Conservation (phyloP, 2,888 invertebrate species). For the Keiferia lycopersicella region DNA sequence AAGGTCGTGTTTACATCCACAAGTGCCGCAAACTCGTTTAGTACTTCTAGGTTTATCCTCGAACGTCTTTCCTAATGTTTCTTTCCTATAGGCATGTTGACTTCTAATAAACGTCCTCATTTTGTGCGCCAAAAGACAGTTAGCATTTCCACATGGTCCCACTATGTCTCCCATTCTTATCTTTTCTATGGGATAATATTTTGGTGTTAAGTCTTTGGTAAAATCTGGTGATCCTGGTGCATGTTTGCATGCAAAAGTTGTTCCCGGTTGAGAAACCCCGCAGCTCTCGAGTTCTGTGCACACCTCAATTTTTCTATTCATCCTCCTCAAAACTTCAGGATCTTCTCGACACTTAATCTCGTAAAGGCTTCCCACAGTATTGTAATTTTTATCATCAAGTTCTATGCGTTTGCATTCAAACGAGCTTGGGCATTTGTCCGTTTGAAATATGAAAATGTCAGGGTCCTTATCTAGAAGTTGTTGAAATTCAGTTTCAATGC, state of each 20-base stretch:
- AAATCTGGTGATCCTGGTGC: constrained; percentile 34
- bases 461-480: constrained; percentile 62
- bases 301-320: constrained; percentile 60
- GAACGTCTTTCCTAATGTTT: constrained; percentile 43
- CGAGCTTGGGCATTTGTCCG: constrained; percentile 71
- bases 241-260: constrained; percentile 33
- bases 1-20: constrained; percentile 65
- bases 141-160: constrained; percentile 72
- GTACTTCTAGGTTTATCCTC: constrained; percentile 46
- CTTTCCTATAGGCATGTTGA: constrained; percentile 61
- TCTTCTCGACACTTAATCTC: constrained; percentile 72
- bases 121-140: constrained; percentile 70
- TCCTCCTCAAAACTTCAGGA: constrained; percentile 54
- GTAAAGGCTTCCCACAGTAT: constrained; percentile 72
- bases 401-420: constrained; percentile 67
- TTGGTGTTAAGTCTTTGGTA: constrained; percentile 33
- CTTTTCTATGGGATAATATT: constrained; percentile 59
- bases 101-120: constrained; percentile 66
- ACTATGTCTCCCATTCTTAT: constrained; percentile 74
- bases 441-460: constrained; percentile 67
- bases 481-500: constrained; percentile 72
- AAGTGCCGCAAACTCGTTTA: constrained; percentile 64
- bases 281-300: constrained; percentile 71
- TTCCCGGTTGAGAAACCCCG: constrained; percentile 37
- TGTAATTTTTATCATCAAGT: constrained; percentile 64